Evolutionary conservation across 2,797 vertebrate genomes (phyloP).

Genomic region (Poecilia gillii): DNA sequence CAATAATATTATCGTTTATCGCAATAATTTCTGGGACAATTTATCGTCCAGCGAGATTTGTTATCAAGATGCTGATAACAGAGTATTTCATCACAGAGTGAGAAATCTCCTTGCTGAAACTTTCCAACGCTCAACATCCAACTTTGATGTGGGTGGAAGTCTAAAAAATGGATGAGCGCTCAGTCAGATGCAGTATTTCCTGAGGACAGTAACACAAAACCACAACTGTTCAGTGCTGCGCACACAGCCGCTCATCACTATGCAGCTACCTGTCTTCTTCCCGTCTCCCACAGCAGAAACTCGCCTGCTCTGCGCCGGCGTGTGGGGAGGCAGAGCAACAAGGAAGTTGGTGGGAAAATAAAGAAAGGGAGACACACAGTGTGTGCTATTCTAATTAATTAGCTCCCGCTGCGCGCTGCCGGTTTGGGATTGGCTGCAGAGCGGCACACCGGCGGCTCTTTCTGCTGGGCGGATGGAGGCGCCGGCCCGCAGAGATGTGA

Average conservation of each 20-base stretch:
- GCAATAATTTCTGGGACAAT: no score
- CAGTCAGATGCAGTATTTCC: background rate
- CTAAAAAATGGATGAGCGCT: constrained; percentile 23
- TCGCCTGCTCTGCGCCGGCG: background rate
- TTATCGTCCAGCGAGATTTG: no score
- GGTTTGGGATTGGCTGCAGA: constrained; percentile 44
- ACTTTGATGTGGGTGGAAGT: constrained; percentile 10
- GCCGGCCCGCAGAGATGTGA: constrained; percentile 36
- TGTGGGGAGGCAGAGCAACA: constrained; percentile 14
- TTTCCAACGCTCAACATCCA: background rate
- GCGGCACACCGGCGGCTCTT: constrained; percentile 44
- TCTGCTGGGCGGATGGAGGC: constrained; percentile 36
- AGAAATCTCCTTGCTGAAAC: background rate
- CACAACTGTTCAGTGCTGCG: background rate
- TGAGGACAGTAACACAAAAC: constrained; percentile 7
- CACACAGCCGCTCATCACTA: constrained; percentile 5
- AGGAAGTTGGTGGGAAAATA: background rate
- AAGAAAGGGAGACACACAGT: background rate
- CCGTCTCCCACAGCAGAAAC: constrained; percentile 22
- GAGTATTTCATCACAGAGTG: background rate
- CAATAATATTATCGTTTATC: no score
- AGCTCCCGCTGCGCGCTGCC: constrained; percentile 28
- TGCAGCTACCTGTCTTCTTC: constrained; percentile 27
- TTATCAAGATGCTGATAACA: no score
- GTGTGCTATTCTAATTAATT: constrained; percentile 49